Evolutionary conservation across 2,888 invertebrate genomes (phyloP), one percentile per base, ranked within the genome.

Genomic region (Microdon myrmicae): DNA sequence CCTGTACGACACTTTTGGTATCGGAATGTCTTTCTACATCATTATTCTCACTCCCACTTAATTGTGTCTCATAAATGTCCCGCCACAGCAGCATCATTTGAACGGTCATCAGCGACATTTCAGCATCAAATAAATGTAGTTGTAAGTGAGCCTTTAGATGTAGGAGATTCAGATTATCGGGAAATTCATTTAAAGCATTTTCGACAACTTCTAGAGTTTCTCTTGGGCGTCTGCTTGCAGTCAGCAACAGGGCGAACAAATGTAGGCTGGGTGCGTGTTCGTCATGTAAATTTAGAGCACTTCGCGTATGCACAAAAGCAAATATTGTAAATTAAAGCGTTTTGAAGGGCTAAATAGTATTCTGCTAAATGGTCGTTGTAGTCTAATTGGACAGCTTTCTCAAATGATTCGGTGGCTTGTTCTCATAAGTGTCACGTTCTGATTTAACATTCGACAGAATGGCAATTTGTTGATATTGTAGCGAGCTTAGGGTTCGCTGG

Each of bases 31-130:
- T 87, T 76, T 91, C 91, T 49, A 88, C 83, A 68, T 92, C 89
- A 67, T 84, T 82, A 13, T 78, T 79, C 8, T 79, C 81, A 6
- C 66, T 69, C 1, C 47, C 47, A 26, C 80, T 81, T 1, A 84
- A 82, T 73, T 88, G 87, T 16, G 85, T 83, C 75, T 90, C 89
- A 71, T 90, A 92, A 4, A 89, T 76, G 67, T 85, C 87, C 75
- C 92, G 90, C 90, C 97, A 93, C 38, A 96, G 83, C 44, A 98
- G 81, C 87, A 98, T 91, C 74, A 92, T 89, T 73, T 91, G 92
- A 48, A 95, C 94, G 0, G 95, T 95, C 28, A 87, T 82, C 47
- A 97, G 81, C 5, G 96, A 94, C 58, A 86, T 86, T 75, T 92
- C 92, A 6, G 88, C 87, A 28, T 90, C 88, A 71, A 85, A 84